Evolutionary conservation across 2,113 vertebrate species (phyloP).

Genomic region (Paracanthobrama guichenoti): DNA sequence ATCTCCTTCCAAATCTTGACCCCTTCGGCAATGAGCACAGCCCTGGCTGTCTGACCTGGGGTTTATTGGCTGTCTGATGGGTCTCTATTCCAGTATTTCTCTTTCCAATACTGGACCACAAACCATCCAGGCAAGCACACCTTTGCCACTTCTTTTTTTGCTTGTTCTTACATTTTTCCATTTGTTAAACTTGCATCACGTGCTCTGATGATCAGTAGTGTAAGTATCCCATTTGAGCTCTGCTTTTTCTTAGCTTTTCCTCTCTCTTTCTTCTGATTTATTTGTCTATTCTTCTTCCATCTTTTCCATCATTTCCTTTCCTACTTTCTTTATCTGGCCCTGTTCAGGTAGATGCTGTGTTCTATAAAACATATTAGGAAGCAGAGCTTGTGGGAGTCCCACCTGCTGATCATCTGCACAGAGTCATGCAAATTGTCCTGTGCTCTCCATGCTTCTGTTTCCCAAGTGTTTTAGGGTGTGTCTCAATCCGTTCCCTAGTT

Average conservation of each 20-base stretch:
- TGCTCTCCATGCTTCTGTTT: constrained; percentile 71
- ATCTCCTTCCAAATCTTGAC: constrained; percentile 50
- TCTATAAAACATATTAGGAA: not conserved
- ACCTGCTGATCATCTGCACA: constrained; percentile 71
- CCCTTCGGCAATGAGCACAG: constrained; percentile 54
- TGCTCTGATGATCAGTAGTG: constrained; percentile 87
- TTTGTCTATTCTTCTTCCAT: not conserved
- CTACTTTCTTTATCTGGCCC: not conserved
- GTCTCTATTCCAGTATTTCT: constrained; percentile 78
- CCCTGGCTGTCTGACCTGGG: constrained; percentile 93
- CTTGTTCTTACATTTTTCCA: constrained; percentile 51
- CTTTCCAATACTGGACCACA: constrained; percentile 76
- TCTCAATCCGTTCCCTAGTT: constrained; percentile 24
- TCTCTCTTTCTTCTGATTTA: not conserved
- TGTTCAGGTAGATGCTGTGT: not conserved
- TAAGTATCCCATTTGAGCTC: not conserved
- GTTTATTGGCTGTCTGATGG: constrained; percentile 90
- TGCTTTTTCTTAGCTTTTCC: not conserved
- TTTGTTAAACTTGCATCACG: constrained; percentile 79
- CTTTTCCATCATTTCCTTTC: not conserved
- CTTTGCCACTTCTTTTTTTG: constrained; percentile 41
- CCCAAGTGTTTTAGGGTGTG: constrained; percentile 57
- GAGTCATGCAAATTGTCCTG: constrained; percentile 71
- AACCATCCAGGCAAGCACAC: constrained; percentile 72
- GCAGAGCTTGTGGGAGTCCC: constrained; percentile 2